Evolutionary conservation across 2,113 vertebrate species (phyloP).

Genomic region (Enhydra lutris): DNA sequence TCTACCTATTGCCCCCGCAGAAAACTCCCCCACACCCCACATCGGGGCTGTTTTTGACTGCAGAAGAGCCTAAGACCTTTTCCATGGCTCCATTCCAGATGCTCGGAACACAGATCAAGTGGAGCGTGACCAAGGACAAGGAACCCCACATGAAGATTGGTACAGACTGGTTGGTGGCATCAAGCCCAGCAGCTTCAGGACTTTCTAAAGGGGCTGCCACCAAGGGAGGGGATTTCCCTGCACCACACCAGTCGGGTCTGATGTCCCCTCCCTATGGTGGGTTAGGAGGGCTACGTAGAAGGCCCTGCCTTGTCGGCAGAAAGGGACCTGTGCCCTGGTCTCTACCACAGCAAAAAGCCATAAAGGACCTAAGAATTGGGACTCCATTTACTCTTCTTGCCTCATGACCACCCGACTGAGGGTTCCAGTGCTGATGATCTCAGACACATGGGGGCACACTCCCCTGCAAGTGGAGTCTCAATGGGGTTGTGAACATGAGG

Average conservation of each 20-base stretch:
- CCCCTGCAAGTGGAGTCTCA: too few species aligned
- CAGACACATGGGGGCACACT: rapidly evolving
- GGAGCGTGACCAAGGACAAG: not conserved
- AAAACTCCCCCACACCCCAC: not conserved
- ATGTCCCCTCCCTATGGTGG: not conserved
- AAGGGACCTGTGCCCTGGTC: not conserved
- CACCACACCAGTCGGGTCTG: not conserved
- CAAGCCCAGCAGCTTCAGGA: not conserved
- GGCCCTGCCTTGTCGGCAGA: not conserved
- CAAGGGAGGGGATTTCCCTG: not conserved
- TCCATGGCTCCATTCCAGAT: not conserved
- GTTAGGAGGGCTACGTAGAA: rapidly evolving
- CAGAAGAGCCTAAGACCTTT: not conserved
- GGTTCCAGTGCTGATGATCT: not conserved
- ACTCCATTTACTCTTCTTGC: not conserved
- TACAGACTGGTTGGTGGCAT: not conserved
- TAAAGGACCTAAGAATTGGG: not conserved
- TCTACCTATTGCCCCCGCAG: not conserved
- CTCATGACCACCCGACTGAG: rapidly evolving
- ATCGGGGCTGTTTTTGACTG: not conserved
- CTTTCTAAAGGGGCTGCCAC: not conserved
- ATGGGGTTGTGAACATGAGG: not conserved
- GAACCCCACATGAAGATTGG: not conserved
- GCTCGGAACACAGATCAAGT: not conserved
- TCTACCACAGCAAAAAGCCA: not conserved